Percentiles rank a stretch among this genome's conserved stretches.
Evolutionary conservation across 2,113 vertebrate genomes (phyloP).

Genomic region (Pluvianellus socialis): DNA sequence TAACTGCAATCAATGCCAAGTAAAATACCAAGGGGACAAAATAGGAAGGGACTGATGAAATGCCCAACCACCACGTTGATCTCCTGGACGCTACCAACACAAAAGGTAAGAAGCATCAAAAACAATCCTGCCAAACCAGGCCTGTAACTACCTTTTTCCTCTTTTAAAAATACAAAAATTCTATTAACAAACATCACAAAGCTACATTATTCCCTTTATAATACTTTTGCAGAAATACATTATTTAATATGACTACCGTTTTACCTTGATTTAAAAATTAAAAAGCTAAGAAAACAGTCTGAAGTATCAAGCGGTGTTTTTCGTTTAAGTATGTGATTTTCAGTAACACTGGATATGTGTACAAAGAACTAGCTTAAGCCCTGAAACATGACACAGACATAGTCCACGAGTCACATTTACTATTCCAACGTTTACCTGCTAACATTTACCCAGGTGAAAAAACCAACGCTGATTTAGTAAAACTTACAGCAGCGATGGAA

Average conservation of each 20-base stretch:
- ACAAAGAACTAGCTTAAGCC: background rate
- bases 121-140: background rate
- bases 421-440: background rate
- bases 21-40: background rate
- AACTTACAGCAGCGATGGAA: slow-evolving; percentile 95
- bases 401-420: background rate
- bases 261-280: background rate
- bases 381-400: background rate
- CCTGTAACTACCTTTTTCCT: background rate
- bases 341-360: background rate
- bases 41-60: background rate
- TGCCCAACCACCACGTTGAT: background rate
- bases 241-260: background rate
- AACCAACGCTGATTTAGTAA: background rate
- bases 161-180: background rate
- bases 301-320: background rate
- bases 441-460: background rate
- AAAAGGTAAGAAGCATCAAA: background rate
- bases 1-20: background rate
- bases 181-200: background rate
- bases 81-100: background rate
- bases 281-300: background rate
- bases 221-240: background rate
- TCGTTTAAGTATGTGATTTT: background rate
- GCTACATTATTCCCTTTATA: background rate